Conservation (phyloP, 1,140 invertebrate genomes). For the Psilanteris sp. region DNA sequence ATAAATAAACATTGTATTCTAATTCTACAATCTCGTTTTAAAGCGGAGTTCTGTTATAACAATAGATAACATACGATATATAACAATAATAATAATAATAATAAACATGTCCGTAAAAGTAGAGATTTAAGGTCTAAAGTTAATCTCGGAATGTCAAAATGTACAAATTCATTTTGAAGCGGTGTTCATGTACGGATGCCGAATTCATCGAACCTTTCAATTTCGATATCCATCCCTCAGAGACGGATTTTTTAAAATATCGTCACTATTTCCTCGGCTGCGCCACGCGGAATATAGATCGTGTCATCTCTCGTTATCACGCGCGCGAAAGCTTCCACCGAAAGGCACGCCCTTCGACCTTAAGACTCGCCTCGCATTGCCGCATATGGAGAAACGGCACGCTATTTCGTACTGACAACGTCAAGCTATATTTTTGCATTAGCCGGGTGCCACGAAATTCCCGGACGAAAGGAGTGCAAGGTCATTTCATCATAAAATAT, state of each 20-base stretch:
- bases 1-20: no score
- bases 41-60: no score
- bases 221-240: background rate
- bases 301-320: slow-evolving; percentile 36
- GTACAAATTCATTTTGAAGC: no score
- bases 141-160: no score
- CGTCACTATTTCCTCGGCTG: slow-evolving; percentile 8
- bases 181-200: no score
- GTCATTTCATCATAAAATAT: slow-evolving; percentile 40
- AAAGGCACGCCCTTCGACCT: slow-evolving; percentile 54
- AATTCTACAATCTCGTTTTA: no score
- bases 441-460: slow-evolving; percentile 37
- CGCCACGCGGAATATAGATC: slow-evolving; percentile 11
- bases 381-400: slow-evolving; percentile 41
- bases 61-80: no score
- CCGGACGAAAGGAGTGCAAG: slow-evolving; percentile 47
- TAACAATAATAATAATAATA: no score
- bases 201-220: slow-evolving; percentile 12
- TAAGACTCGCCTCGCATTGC: slow-evolving; percentile 18
- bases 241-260: slow-evolving; percentile 6
- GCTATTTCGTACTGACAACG: slow-evolving; percentile 26
- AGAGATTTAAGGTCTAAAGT: no score
- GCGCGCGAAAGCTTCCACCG: slow-evolving; percentile 22
- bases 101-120: no score
- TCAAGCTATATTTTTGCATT: slow-evolving; percentile 32